Conservation (phyloP, 2,797 vertebrate species). For the Ispidina lecontei region DNA sequence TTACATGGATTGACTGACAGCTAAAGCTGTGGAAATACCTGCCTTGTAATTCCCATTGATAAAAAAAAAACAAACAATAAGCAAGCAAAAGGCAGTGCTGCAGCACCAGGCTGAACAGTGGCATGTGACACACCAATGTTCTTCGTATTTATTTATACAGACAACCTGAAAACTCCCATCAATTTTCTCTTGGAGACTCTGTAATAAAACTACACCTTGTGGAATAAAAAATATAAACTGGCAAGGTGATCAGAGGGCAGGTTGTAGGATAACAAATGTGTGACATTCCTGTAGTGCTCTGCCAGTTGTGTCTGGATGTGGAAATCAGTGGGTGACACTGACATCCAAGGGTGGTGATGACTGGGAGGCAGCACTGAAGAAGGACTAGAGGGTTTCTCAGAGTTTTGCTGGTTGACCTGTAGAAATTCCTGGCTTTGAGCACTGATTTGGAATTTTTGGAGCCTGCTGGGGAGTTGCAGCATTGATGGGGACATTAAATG, state of each 20-base stretch:
- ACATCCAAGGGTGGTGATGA: accelerated
- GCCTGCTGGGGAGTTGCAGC: accelerated
- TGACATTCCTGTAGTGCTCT: background rate
- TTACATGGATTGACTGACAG: background rate
- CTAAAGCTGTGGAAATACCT: background rate
- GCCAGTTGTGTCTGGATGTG: background rate
- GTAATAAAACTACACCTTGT: background rate
- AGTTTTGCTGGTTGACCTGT: background rate
- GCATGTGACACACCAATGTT: accelerated
- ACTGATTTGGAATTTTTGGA: background rate
- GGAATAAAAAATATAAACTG: background rate
- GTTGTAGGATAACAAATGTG: accelerated
- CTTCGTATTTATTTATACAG: background rate
- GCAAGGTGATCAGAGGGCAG: accelerated
- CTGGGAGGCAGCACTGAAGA: accelerated
- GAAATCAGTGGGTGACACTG: background rate
- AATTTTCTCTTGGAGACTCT: background rate
- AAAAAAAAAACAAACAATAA: background rate
- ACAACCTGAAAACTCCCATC: background rate
- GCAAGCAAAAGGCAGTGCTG: background rate
- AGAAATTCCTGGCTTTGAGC: accelerated
- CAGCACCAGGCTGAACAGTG: background rate
- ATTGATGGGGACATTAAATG: accelerated
- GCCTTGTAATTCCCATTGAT: background rate
- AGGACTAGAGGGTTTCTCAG: background rate